Evolutionary conservation across 2,797 vertebrate genomes (phyloP).

Genomic region (Rhabdomys pumilio): DNA sequence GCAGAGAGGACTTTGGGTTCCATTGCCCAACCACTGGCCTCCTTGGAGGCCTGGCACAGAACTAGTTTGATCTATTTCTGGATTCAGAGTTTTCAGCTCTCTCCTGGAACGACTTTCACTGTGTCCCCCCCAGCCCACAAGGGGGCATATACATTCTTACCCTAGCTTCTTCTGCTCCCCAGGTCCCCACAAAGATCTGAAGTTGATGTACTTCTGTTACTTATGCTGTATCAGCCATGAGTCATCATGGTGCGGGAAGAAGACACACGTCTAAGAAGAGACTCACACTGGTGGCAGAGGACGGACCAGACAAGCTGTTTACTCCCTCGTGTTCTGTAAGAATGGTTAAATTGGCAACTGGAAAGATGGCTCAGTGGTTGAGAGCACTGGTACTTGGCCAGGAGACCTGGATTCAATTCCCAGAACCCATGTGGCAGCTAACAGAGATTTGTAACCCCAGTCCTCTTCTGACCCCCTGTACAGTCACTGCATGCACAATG

Average conservation of each 20-base stretch:
- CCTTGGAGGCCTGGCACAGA: background rate
- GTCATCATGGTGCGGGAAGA: background rate
- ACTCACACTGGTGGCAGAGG: background rate
- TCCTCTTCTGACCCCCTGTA: background rate
- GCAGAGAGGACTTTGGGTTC: background rate
- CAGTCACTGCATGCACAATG: background rate
- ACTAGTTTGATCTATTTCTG: background rate
- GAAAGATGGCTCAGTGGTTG: background rate
- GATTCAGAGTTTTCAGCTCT: conserved; percentile 20
- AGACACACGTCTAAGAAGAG: background rate
- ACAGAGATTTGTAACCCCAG: background rate
- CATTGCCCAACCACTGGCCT: background rate
- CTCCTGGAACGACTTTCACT: background rate
- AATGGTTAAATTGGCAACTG: background rate
- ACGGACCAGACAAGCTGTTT: background rate
- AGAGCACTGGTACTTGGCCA: background rate
- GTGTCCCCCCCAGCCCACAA: background rate
- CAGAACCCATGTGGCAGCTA: too few species aligned
- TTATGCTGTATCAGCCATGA: accelerated
- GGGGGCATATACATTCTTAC: background rate
- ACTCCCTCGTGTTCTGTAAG: background rate
- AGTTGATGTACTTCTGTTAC: accelerated
- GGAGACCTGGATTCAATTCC: background rate
- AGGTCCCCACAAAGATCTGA: background rate
- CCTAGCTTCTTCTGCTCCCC: background rate